Evolutionary conservation across 2,888 invertebrate species (phyloP), one percentile per base, ranked within the genome.

Genomic region (Pristionchus entomophagus): DNA sequence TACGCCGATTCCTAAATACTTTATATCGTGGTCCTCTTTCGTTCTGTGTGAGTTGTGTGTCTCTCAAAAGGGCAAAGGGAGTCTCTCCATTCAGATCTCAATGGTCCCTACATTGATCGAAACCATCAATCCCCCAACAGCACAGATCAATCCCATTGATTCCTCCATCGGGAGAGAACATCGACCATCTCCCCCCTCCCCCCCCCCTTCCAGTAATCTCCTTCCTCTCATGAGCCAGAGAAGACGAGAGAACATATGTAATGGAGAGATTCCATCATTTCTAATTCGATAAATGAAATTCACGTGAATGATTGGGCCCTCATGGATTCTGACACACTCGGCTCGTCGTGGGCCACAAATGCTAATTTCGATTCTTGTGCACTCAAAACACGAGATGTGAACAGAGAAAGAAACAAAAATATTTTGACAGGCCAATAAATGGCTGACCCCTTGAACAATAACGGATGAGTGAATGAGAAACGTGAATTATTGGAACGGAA

Each of bases 391-490:
- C 45, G 35, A 35, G 65, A 32, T 35, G 73, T 45, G 73, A 22
- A 73, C 38, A 17, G 19, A 35, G 19, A 35, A 35, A 22, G 56
- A 56, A 56, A n/a, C n/a, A 22, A 22, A 73, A 73, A 73, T 73
- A 73, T 73, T 73, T 73, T 73, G 73, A 73, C 73, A 73, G 41
- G 38, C 73, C 73, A 73, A 65, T 35, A n/a, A n/a, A n/a, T n/a
- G n/a, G n/a, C 45, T 45, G 8, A 6, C 45, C 45, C 35, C 41
- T 22, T 5, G 73, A 45, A 45, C 73, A 73, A 45, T 41, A 73
- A 41, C n/a, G 69, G 38, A 38, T 38, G 41, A 69, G n/a, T n/a
- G n/a, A 73, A 26, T 26, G 10, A 69, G 41, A 26, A 29, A 65
- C 35, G 65, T 65, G 65, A 73, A 73, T 45, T 73, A 41, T 41